phyloP scores from a whole-genome alignment of 2,888 invertebrate species.

The Diaphora mendica region DNA sequence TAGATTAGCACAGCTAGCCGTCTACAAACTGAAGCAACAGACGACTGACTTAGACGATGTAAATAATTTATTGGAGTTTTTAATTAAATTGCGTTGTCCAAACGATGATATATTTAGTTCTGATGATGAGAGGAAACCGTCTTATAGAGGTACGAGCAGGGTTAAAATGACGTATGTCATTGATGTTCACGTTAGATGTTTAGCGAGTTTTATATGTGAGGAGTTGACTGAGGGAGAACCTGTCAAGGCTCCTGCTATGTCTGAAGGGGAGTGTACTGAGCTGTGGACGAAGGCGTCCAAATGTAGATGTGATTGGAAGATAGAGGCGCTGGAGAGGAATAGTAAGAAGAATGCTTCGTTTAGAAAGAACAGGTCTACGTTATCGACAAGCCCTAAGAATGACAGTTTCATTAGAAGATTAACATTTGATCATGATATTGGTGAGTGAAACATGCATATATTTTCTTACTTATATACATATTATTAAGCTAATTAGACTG shows the following conservation, averaged over 20 bases:
- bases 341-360: constrained; percentile 83
- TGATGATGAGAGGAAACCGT: constrained; percentile 82
- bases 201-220: constrained; percentile 78
- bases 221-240: constrained; percentile 71
- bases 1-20: constrained; percentile 88
- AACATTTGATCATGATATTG: constrained; percentile 81
- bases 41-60: constrained; percentile 76
- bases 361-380: constrained; percentile 82
- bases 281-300: constrained; percentile 86
- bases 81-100: constrained; percentile 75
- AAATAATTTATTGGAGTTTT: constrained; percentile 71
- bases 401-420: constrained; percentile 77
- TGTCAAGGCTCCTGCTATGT: constrained; percentile 80
- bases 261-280: constrained; percentile 85
- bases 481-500: too few species aligned
- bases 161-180: constrained; percentile 68
- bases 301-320: constrained; percentile 89
- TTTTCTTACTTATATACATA: too few species aligned
- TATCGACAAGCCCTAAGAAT: constrained; percentile 79
- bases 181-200: constrained; percentile 74
- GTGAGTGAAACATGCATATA: constrained; percentile 57
- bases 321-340: constrained; percentile 81
- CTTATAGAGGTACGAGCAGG: constrained; percentile 69
- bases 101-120: constrained; percentile 86
- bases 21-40: constrained; percentile 85